These are phyloP conservation scores for Burhinus bistriatus DNA, from an alignment of 2,113 vertebrate species.

Conservation along the genomic window DNA sequence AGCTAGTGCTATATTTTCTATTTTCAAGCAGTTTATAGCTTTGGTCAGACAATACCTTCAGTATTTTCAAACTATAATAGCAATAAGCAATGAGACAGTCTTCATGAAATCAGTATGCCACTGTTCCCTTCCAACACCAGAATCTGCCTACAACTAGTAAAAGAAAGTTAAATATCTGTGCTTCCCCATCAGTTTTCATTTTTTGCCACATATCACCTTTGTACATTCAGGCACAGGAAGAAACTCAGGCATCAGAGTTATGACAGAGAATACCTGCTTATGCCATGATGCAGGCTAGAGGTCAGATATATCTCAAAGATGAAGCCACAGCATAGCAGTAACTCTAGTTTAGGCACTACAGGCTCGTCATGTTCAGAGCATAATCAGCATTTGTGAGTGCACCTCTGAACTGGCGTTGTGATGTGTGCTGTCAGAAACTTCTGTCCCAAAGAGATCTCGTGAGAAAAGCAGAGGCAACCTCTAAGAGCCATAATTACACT, in stretches of 20 bases:
- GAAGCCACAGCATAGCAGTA: not conserved
- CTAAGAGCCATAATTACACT: not conserved
- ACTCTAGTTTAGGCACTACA: not conserved
- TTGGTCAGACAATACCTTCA: not conserved
- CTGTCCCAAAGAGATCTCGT: not conserved
- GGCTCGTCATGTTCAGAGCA: rapidly evolving
- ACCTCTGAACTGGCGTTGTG: not conserved
- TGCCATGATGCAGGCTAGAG: not conserved
- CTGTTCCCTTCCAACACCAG: not conserved
- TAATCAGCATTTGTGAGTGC: not conserved
- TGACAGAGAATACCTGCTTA: not conserved
- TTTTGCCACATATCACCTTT: not conserved
- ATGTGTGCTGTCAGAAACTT: not conserved
- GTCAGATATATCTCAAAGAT: not conserved
- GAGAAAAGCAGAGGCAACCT: not conserved
- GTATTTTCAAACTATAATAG: not conserved
- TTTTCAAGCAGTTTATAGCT: not conserved
- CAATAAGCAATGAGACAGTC: not conserved
- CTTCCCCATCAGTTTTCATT: not conserved
- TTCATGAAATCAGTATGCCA: not conserved
- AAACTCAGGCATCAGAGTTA: not conserved
- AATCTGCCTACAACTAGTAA: not conserved
- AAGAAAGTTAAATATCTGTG: not conserved
- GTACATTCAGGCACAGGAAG: not conserved
- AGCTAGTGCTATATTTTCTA: not conserved